Percentiles rank a stretch among this genome's conserved stretches.
phyloP scores from a whole-genome alignment of 2,797 vertebrate species.

The Poecilia velifera region DNA sequence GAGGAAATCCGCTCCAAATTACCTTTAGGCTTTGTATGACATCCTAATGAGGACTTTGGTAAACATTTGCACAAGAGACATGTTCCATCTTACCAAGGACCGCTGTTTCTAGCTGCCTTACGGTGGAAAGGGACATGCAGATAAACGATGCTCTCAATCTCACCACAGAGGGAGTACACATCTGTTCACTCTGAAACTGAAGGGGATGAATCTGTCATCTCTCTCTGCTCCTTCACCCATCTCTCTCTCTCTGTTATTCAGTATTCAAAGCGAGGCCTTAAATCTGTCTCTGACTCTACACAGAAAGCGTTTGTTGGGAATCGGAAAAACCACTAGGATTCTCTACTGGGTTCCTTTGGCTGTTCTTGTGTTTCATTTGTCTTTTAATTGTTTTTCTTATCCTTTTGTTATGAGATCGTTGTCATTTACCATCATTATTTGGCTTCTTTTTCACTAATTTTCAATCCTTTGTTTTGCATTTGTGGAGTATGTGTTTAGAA shows the following conservation, averaged over 20 bases:
- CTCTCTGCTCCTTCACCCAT: constrained; percentile 35
- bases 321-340: constrained; percentile 23
- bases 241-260: constrained; percentile 31
- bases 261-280: constrained; percentile 48
- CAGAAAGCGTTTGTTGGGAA: constrained; percentile 17
- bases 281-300: constrained; percentile 53
- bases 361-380: background rate
- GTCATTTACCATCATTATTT: background rate
- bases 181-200: constrained; percentile 58
- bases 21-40: background rate
- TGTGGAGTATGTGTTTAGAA: background rate
- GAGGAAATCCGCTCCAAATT: constrained; percentile 10
- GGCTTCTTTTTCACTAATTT: background rate
- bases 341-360: background rate
- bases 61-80: background rate
- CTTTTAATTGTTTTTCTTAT: background rate
- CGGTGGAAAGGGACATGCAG: constrained; percentile 27
- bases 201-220: constrained; percentile 43
- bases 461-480: background rate
- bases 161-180: constrained; percentile 19
- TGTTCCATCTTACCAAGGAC: background rate
- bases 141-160: constrained; percentile 47
- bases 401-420: background rate
- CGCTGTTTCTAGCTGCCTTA: background rate
- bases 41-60: background rate